Evolutionary conservation across 2,797 vertebrate genomes (phyloP), one percentile per base, ranked within the genome.

Genomic region (Lepilemur ruficaudatus): DNA sequence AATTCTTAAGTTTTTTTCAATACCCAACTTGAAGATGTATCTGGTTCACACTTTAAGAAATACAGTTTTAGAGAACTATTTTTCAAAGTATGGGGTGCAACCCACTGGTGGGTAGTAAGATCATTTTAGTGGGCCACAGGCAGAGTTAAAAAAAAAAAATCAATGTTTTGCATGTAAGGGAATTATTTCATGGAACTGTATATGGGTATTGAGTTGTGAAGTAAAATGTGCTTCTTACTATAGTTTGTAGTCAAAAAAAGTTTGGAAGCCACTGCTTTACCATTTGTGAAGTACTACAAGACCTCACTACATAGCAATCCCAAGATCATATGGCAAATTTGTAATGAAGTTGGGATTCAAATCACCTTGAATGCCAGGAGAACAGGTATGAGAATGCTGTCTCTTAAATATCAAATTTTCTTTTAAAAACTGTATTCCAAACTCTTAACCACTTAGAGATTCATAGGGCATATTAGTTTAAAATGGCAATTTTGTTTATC

Each of bases 351-450:
- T 55, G 35, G 25, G 43, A 94, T 59, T 88, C 65, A 73, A 73
- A 91, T 55, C 20, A 88, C 43, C 50, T 88, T 75, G 15, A 59
- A 93, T 30, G 35, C 15, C 91, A 73, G 48, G 30, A 76, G 28
- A 69, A 35, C 7, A 89, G 41, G 73, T 57, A n/a, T 35, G 35
- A 80, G 30, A 92, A 10, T 38, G 83, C 9, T 46, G 10, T 46
- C 72, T 87, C 82, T 91, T 48, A 89, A 91, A 84, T 61, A 84
- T 35, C 73, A 89, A 84, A 43, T 52, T 22, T 69, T 91, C 72
- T 43, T 89, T 65, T 35, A 83, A 83, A 84, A 91, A 50, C n/a
- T 89, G 12, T 85, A 80, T 80, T 91, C 30, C 75, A 69, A 83
- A 95, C 79, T 7, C 35, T 91, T 82, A 70, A 18, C 55, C 46